Conservation (phyloP, 2,113 vertebrate genomes). For the Pterophyllum scalare region DNA sequence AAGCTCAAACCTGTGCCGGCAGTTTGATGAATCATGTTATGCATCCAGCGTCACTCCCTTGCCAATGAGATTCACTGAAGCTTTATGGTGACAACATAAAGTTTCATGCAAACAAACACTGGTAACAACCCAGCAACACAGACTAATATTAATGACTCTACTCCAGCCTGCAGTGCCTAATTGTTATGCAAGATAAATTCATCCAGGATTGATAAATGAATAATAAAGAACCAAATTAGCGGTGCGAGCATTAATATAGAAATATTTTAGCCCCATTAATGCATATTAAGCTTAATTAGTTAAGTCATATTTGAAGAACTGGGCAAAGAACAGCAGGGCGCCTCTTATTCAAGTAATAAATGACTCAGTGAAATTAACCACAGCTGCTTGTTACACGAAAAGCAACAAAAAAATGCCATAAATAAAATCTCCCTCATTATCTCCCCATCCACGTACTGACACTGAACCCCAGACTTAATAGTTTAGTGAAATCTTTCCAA, state of each 20-base stretch:
- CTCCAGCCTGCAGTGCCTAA: background rate
- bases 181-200: background rate
- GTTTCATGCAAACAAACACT: background rate
- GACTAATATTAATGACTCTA: background rate
- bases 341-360: background rate
- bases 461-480: background rate
- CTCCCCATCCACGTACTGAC: background rate
- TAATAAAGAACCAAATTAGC: background rate
- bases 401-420: background rate
- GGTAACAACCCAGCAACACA: too few species aligned
- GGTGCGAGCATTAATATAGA: background rate
- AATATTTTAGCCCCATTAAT: background rate
- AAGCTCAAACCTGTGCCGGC: background rate
- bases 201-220: background rate
- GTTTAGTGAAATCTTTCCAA: background rate
- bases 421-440: background rate
- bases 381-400: background rate
- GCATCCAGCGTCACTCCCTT: background rate
- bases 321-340: background rate
- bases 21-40: background rate
- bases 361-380: too few species aligned
- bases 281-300: background rate
- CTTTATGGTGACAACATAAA: background rate
- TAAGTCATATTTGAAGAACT: background rate
- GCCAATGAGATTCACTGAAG: background rate